Evolutionary conservation across 2,797 vertebrate species (phyloP).

Genomic region (Sebastes alutus): DNA sequence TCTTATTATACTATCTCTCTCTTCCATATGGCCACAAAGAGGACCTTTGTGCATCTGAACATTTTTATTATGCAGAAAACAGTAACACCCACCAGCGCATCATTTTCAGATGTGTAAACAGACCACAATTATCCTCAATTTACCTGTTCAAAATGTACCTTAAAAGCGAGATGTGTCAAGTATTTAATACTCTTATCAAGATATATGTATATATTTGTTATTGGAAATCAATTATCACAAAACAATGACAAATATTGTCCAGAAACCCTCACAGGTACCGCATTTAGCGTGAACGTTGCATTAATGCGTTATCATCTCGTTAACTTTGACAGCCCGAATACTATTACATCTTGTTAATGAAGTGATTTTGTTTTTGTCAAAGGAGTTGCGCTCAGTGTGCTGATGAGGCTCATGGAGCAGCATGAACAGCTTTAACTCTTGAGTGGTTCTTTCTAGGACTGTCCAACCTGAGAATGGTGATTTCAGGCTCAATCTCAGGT

Average conservation of each 20-base stretch:
- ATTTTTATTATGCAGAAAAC: background rate
- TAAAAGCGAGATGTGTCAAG: too few species aligned
- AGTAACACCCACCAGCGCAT: background rate
- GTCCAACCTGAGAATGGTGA: constrained; percentile 96
- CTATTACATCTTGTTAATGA: background rate
- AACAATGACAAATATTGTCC: too few species aligned
- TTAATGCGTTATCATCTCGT: too few species aligned
- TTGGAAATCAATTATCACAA: too few species aligned
- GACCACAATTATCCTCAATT: background rate
- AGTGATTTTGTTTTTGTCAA: constrained; percentile 20
- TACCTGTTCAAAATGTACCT: too few species aligned
- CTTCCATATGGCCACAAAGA: background rate
- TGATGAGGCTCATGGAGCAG: background rate
- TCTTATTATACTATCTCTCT: background rate
- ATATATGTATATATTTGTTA: too few species aligned
- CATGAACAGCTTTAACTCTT: constrained; percentile 11
- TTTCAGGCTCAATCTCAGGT: constrained; percentile 93
- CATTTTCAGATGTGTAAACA: background rate
- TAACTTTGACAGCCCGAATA: too few species aligned
- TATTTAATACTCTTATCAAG: too few species aligned
- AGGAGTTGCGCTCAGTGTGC: background rate
- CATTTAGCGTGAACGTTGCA: too few species aligned
- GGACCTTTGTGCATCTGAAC: background rate
- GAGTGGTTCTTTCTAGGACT: constrained; percentile 91
- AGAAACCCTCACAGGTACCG: too few species aligned